A percentile compares a stretch with the other conserved stretches of the same genome.
Conservation (phyloP, 2,113 vertebrate genomes). For the Xiphorhynchus elegans region DNA sequence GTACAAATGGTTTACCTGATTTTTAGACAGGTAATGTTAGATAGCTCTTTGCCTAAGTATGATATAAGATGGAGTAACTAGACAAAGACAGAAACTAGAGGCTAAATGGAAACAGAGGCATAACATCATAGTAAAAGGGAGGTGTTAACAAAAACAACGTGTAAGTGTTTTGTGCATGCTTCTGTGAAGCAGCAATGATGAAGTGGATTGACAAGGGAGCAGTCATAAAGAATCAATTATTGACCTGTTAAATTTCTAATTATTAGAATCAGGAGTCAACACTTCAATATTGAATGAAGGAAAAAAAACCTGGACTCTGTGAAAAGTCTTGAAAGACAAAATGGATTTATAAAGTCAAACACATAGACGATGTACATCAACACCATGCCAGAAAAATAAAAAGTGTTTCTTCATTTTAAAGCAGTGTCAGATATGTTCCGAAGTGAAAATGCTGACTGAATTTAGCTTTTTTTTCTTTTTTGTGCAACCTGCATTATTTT, state of each 20-base stretch:
- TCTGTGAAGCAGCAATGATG: background rate
- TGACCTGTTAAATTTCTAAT: background rate
- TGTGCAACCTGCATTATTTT: too few species aligned
- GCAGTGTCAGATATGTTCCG: too few species aligned
- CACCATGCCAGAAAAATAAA: too few species aligned
- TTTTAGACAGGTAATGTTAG: background rate
- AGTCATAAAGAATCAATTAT: background rate
- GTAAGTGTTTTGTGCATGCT: background rate
- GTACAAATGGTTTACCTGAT: background rate
- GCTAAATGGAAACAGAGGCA: background rate
- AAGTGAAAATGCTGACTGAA: too few species aligned
- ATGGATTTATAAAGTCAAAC: too few species aligned
- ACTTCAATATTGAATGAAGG: background rate
- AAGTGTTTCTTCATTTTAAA: too few species aligned
- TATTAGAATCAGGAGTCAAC: background rate
- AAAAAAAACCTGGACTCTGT: background rate
- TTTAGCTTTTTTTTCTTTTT: too few species aligned
- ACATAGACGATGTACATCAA: too few species aligned
- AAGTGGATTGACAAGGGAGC: background rate
- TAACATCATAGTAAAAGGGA: background rate
- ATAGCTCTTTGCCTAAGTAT: background rate
- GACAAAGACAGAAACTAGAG: background rate
- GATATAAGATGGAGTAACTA: background rate
- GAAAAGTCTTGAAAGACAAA: background rate
- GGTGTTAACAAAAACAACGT: background rate